Evolutionary conservation across 1,140 invertebrate species (phyloP), one percentile per base, ranked within the genome.

Genomic region (Procambarus virginalis): DNA sequence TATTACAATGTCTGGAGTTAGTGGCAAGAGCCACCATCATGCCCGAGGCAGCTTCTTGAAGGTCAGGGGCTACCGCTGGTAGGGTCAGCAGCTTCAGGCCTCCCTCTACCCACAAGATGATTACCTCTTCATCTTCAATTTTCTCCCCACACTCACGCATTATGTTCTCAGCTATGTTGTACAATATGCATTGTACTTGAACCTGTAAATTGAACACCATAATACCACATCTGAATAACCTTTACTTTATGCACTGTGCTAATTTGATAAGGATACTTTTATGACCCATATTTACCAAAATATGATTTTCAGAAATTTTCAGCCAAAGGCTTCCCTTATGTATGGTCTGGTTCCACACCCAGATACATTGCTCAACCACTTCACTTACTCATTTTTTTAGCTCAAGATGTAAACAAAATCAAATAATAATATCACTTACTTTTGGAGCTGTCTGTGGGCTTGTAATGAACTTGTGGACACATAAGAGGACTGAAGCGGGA

Each of bases 381-480:
- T 34, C 34, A 34, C 34, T 34, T 34, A 34, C 34, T 34, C 34
- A 34, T 34, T 34, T 34, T 34, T 34, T 34, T 34, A 34, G 34
- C 34, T 34, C 34, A 34, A 34, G 34, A 34, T 34, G 34, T 34
- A 34, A 34, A 34, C 34, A 34, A 34, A 34, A 34, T 34, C 34
- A 34, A 34, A 34, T 34, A 55, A 3, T 55, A 20, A 46, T 3
- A n/a, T 45, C 9, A 73, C 81, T 49, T 78, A 84, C 87, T 70
- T 89, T 89, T 73, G 87, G 87, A 17, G 87, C 87, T n/a, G 79
- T 82, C 73, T 89, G 87, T 83, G 87, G 87, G 77, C 87, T 89
- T 14, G 87, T 83, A 22, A 89, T 89, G 46, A 89, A 89, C 75
- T 84, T 89, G 55, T 89, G 87, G 45, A 89, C 84, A 48, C 80